Evolutionary conservation across 1,140 invertebrate species (phyloP).

Genomic region (Nilaparvata lugens): DNA sequence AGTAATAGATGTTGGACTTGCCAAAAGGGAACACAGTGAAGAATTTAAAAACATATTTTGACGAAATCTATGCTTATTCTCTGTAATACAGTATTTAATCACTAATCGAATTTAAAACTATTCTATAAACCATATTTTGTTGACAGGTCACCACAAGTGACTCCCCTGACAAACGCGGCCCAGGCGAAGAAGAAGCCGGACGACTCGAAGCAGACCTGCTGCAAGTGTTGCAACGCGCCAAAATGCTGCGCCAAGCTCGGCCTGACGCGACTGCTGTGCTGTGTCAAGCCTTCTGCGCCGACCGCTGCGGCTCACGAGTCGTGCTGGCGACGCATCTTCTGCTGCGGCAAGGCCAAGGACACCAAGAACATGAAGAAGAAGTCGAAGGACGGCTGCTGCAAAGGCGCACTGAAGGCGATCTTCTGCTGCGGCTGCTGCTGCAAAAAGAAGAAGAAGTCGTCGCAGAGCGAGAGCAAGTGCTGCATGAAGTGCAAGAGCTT

Average conservation of each 20-base stretch:
- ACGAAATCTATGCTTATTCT: no score
- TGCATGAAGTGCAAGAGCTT: slow-evolving; percentile 11
- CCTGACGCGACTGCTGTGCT: background rate
- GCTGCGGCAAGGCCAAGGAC: background rate
- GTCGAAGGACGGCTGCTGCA: slow-evolving; percentile 17
- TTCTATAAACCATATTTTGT: no score
- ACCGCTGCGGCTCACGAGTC: background rate
- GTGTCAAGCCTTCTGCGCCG: background rate
- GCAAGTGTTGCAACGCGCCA: background rate
- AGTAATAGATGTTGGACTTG: no score
- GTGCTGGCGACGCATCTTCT: background rate
- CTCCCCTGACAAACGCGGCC: background rate
- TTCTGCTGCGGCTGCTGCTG: slow-evolving; percentile 5
- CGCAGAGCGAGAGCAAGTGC: background rate
- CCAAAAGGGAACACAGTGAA: no score
- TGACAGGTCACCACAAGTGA: background rate
- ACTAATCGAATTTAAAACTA: no score
- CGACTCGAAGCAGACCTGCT: background rate
- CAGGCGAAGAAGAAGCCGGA: background rate
- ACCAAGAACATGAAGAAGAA: background rate
- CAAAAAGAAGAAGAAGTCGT: slow-evolving; percentile 8
- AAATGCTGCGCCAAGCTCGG: background rate
- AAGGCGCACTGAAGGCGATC: background rate
- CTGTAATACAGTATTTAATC: no score
- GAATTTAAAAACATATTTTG: no score